These are phyloP conservation scores for Chrysolina haemoptera DNA, from an alignment of 2,888 invertebrate genomes.

Conservation along the genomic window DNA sequence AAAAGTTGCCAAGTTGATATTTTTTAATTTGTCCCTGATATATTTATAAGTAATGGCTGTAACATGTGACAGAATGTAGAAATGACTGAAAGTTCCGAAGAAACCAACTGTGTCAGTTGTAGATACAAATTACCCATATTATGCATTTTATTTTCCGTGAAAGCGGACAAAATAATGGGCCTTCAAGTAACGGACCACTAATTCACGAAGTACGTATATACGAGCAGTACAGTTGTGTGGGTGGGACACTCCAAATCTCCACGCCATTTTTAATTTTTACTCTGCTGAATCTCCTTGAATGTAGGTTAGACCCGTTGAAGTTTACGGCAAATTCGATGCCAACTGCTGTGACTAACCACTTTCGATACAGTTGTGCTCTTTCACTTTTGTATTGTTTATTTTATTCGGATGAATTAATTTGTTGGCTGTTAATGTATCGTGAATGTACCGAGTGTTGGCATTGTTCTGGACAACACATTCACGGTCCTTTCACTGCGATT, in stretches of 20 bases:
- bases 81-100: too few relatives aligned
- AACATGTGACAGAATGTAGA: too few relatives aligned
- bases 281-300: neutral
- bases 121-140: neutral
- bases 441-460: conserved; percentile 10
- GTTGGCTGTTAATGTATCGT: neutral
- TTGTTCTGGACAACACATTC: neutral
- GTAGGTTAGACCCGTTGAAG: neutral
- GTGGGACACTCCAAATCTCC: neutral
- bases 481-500: conserved; percentile 3
- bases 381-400: conserved; percentile 17
- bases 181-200: neutral
- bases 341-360: conserved; percentile 10
- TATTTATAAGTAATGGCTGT: too few relatives aligned
- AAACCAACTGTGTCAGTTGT: too few relatives aligned
- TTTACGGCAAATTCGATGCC: neutral
- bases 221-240: neutral
- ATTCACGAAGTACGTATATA: neutral
- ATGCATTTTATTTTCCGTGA: conserved; percentile 3
- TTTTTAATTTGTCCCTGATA: too few relatives aligned
- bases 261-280: neutral
- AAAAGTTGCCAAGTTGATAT: too few relatives aligned
- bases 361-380: conserved; percentile 11
- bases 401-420: neutral
- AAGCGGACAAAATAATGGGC: neutral